Conservation (phyloP, 2,797 vertebrate genomes). For the Alectoris magna region DNA sequence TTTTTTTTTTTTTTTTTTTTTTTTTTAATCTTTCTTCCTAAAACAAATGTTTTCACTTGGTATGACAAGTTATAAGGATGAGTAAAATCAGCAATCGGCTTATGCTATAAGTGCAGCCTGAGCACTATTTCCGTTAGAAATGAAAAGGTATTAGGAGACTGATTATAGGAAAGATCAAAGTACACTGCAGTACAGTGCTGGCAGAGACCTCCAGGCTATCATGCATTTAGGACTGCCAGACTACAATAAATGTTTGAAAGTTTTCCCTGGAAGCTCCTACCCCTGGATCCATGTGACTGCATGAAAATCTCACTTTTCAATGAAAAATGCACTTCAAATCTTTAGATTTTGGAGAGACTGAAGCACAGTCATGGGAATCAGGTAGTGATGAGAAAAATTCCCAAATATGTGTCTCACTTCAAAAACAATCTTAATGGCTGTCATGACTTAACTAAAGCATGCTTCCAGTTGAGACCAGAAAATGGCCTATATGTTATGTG, state of each 20-base stretch:
- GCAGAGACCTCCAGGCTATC: constrained; percentile 24
- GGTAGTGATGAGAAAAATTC: not conserved
- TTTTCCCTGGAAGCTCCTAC: not conserved
- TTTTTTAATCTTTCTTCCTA: not conserved
- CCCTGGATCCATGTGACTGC: not conserved
- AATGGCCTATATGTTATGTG: not conserved
- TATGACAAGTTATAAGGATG: not conserved
- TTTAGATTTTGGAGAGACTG: not conserved
- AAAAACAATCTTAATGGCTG: not conserved
- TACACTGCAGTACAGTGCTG: not conserved
- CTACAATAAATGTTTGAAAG: not conserved
- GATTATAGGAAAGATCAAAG: constrained; percentile 44
- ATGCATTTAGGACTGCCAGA: not conserved
- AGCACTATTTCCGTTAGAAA: constrained; percentile 24
- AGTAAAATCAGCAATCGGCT: constrained; percentile 8
- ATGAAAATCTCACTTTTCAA: constrained; percentile 9
- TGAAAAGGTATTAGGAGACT: constrained; percentile 50
- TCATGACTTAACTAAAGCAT: not conserved
- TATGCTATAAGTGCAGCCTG: not conserved
- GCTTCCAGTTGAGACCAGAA: not conserved
- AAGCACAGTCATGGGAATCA: not conserved
- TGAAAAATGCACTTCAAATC: not conserved
- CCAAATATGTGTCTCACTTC: not conserved
- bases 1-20: not conserved
- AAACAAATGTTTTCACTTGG: constrained; percentile 24